Percentiles rank a stretch among this genome's conserved stretches.
These are phyloP conservation scores for Cancer borealis DNA, from an alignment of 2,888 invertebrate genomes.

Conservation along the genomic window DNA sequence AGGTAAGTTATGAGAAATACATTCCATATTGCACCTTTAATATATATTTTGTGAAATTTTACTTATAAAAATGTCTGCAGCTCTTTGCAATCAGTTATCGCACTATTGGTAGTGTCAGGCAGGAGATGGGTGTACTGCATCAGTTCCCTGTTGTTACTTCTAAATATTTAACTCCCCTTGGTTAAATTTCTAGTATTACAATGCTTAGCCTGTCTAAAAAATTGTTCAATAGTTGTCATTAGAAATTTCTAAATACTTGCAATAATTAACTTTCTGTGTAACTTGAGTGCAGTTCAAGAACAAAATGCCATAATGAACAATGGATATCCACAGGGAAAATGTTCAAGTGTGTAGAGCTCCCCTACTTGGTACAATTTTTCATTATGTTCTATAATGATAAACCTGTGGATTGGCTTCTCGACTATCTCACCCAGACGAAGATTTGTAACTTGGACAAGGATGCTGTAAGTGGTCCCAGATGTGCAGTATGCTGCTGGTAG, in stretches of 20 bases:
- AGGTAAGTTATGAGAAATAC: slow-evolving; percentile 82
- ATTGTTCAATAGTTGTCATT: not conserved
- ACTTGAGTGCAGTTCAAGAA: not conserved
- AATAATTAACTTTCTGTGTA: not conserved
- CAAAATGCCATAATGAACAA: slow-evolving; percentile 42
- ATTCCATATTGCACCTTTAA: not conserved
- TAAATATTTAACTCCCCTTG: not conserved
- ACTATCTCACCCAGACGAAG: slow-evolving; percentile 92
- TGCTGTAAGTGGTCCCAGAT: slow-evolving; percentile 83
- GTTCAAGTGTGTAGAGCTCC: slow-evolving; percentile 92
- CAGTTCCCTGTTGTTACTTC: not conserved
- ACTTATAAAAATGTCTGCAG: not conserved
- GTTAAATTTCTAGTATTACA: not conserved
- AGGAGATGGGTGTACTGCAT: not conserved
- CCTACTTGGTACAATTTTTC: slow-evolving; percentile 93
- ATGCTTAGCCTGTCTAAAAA: not conserved
- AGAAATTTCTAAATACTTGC: not conserved
- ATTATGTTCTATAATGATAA: slow-evolving; percentile 97
- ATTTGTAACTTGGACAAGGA: slow-evolving; percentile 91
- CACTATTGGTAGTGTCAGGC: not conserved
- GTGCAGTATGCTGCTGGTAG: slow-evolving; percentile 56
- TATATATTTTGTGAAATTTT: slow-evolving; percentile 49
- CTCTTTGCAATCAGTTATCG: not conserved
- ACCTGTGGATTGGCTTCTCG: slow-evolving; percentile 97
- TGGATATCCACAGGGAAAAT: slow-evolving; percentile 85